Conservation (phyloP, 2,888 invertebrate species). For the Scrobipalpa costella region DNA sequence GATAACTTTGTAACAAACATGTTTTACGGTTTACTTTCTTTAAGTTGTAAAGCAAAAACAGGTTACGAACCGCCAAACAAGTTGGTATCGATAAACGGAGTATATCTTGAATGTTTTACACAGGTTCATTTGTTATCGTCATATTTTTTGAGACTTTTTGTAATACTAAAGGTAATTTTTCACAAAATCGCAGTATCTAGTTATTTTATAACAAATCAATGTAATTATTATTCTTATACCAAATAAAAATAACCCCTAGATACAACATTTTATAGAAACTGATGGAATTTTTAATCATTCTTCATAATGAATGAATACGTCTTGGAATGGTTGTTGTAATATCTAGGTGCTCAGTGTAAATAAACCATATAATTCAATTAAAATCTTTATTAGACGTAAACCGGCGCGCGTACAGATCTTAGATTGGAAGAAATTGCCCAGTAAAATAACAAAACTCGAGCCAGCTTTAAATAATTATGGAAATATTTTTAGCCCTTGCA, state of each 20-base stretch:
- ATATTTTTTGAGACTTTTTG: too few species aligned
- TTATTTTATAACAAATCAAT: too few species aligned
- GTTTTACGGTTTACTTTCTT: too few species aligned
- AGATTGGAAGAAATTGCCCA: background rate
- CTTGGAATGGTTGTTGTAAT: constrained; percentile 13
- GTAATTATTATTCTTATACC: too few species aligned
- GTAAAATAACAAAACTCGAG: background rate
- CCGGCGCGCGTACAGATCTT: constrained; percentile 6
- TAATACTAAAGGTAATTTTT: background rate
- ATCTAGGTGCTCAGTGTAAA: constrained; percentile 8
- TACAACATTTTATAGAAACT: background rate
- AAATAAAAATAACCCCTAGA: background rate
- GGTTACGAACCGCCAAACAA: too few species aligned
- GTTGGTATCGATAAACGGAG: too few species aligned
- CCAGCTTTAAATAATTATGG: background rate
- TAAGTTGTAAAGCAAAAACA: too few species aligned
- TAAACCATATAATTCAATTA: constrained; percentile 1
- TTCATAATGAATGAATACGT: background rate
- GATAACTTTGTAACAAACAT: too few species aligned
- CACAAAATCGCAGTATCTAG: background rate
- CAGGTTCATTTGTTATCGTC: too few species aligned
- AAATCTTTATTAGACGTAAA: constrained; percentile 9
- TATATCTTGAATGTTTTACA: background rate
- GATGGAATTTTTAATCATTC: background rate
- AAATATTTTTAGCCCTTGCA: background rate